phyloP scores from a whole-genome alignment of 2,797 vertebrate species.

The Scomberomorus guttatus region DNA sequence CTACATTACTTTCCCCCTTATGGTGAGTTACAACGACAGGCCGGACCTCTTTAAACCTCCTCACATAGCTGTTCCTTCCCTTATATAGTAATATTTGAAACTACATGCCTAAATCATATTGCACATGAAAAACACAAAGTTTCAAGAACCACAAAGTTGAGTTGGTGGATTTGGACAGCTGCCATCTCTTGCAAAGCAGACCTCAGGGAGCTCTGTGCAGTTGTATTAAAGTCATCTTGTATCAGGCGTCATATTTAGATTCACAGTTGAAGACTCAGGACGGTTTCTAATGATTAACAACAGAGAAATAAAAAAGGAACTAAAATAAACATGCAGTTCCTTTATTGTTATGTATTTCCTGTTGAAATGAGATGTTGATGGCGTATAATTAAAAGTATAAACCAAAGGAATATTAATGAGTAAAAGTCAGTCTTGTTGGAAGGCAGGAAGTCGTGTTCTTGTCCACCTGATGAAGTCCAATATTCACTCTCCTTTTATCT shows the following conservation, averaged over 20 bases:
- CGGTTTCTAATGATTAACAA: not conserved
- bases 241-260: not conserved
- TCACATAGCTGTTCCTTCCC: slow-evolving; percentile 29
- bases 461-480: too few relatives aligned
- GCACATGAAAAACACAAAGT: slow-evolving; percentile 19
- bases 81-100: slow-evolving; percentile 67
- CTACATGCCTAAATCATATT: slow-evolving; percentile 12
- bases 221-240: not conserved
- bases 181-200: not conserved
- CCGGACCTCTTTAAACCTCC: slow-evolving; percentile 17
- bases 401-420: too few relatives aligned
- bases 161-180: slow-evolving; percentile 34
- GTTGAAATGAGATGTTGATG: too few relatives aligned
- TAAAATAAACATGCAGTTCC: too few relatives aligned
- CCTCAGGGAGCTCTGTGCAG: not conserved
- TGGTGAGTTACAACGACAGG: slow-evolving; percentile 22
- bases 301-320: not conserved
- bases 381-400: too few relatives aligned
- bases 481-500: too few relatives aligned
- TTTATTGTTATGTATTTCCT: too few relatives aligned
- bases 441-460: too few relatives aligned
- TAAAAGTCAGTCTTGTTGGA: too few relatives aligned
- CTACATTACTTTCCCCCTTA: slow-evolving; percentile 19
- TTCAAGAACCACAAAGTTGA: not conserved
- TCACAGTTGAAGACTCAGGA: not conserved